phyloP scores from a whole-genome alignment of 2,113 vertebrate genomes.

The Abramis brama region DNA sequence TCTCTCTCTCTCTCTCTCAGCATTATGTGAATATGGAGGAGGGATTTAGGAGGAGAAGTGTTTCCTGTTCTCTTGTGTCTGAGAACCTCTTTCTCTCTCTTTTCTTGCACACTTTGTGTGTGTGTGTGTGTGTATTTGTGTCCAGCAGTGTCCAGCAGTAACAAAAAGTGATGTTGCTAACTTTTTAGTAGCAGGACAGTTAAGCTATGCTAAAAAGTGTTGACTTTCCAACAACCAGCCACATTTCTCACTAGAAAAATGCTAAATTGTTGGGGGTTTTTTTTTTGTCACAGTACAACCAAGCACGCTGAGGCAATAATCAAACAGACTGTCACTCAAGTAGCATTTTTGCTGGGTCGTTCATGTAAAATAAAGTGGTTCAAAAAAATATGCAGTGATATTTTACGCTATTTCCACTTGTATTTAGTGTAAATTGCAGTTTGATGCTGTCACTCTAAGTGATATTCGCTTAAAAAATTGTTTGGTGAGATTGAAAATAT shows the following conservation, averaged over 20 bases:
- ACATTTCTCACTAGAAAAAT: neutral
- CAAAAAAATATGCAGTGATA: neutral
- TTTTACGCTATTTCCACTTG: neutral
- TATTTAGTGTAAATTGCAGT: neutral
- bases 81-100: neutral
- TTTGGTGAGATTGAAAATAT: no score
- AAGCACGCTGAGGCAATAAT: neutral
- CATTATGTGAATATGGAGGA: slow-evolving; percentile 29
- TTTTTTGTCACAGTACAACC: neutral
- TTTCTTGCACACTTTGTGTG: neutral
- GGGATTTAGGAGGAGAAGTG: slow-evolving; percentile 8
- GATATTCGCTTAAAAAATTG: no score
- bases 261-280: neutral
- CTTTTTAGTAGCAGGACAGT: neutral
- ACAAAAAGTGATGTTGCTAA: neutral
- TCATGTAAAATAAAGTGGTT: neutral
- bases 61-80: slow-evolving; percentile 35
- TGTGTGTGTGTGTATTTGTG: neutral
- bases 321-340: neutral
- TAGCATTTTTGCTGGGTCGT: neutral
- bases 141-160: neutral
- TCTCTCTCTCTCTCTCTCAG: neutral
- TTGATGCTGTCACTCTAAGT: neutral
- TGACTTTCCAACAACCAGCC: neutral
- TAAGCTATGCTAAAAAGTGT: neutral